Evolutionary conservation across 2,113 vertebrate species (phyloP).

Genomic region (Sander lucioperca): DNA sequence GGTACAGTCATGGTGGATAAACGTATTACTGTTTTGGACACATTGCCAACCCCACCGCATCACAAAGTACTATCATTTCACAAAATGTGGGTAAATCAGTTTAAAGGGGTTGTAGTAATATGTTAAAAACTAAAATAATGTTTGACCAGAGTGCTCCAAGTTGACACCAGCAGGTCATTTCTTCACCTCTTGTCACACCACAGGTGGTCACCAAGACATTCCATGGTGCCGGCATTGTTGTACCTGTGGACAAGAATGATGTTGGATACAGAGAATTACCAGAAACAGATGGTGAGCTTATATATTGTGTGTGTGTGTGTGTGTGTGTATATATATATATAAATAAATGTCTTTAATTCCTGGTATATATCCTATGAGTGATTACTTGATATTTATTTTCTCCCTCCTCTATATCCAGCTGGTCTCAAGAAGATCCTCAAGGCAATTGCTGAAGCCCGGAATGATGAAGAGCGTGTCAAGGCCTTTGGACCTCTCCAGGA

Average conservation of each 20-base stretch:
- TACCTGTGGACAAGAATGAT: conserved; percentile 95
- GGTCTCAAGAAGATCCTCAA: conserved; percentile 94
- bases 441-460: conserved; percentile 89
- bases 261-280: conserved; percentile 97
- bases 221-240: conserved; percentile 93
- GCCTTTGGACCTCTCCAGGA: conserved; percentile 96
- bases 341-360: neutral
- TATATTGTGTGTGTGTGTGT: too few species aligned
- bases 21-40: neutral
- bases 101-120: neutral
- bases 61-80: neutral
- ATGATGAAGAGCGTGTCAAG: conserved; percentile 91
- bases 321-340: too few species aligned
- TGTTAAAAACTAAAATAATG: neutral
- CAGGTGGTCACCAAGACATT: conserved; percentile 97
- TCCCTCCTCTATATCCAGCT: conserved; percentile 65
- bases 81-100: neutral
- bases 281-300: conserved; percentile 90
- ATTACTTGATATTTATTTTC: neutral
- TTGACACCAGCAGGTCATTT: neutral
- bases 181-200: neutral
- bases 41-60: neutral
- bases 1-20: neutral
- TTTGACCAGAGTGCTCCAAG: neutral
- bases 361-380: neutral